Percentiles rank a stretch among this genome's conserved stretches.
Conservation (phyloP, 2,113 vertebrate species). For the Anseranas semipalmata region DNA sequence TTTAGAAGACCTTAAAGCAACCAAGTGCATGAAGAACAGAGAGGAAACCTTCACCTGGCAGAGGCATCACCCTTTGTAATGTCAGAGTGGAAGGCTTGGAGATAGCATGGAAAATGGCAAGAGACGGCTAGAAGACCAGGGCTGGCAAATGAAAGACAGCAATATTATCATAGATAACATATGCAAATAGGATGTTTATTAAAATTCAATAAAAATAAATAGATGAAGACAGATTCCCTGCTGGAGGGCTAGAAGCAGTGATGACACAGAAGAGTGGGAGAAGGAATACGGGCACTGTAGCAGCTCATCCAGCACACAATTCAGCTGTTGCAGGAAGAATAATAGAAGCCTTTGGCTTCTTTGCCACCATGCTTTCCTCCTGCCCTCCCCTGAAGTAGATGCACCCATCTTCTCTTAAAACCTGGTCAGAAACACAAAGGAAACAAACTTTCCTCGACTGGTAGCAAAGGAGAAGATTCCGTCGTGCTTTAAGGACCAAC, state of each 20-base stretch:
- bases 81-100: background rate
- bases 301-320: background rate
- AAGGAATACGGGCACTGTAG: background rate
- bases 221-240: background rate
- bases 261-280: background rate
- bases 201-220: background rate
- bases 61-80: background rate
- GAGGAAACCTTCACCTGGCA: background rate
- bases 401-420: background rate
- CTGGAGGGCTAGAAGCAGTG: background rate
- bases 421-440: background rate
- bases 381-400: background rate
- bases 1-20: background rate
- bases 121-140: background rate
- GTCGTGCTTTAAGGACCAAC: background rate
- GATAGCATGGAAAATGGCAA: rapidly evolving
- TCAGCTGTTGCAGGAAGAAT: background rate
- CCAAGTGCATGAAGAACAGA: background rate
- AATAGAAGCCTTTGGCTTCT: background rate
- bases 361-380: background rate
- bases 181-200: background rate
- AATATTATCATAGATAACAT: background rate
- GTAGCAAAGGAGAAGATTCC: background rate
- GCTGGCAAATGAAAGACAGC: background rate
- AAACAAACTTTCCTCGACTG: background rate